Percentiles rank a stretch among this genome's conserved stretches.
Evolutionary conservation across 2,113 vertebrate genomes (phyloP).

Genomic region (Lynx canadensis): DNA sequence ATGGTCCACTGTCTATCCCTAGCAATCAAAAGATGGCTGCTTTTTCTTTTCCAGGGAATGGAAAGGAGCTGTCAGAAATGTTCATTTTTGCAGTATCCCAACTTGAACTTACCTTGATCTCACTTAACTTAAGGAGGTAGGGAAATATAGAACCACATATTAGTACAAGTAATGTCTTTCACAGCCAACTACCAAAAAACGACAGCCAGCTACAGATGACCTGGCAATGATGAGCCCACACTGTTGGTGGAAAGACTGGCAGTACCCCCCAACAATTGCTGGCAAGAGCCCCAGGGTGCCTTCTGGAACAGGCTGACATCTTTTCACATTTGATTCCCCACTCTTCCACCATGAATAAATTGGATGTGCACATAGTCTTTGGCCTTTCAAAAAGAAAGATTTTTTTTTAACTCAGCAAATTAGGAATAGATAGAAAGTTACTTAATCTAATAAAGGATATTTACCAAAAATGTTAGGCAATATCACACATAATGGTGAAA

Average conservation of each 20-base stretch:
- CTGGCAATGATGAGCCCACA: background rate
- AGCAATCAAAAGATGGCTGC: background rate
- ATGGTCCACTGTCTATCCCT: background rate
- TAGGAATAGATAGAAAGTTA: background rate
- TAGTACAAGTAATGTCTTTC: slow-evolving; percentile 4
- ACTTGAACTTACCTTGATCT: slow-evolving; percentile 25
- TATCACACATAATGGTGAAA: background rate
- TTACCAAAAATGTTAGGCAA: background rate
- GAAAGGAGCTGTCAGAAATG: background rate
- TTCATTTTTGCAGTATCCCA: background rate
- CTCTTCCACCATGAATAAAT: background rate
- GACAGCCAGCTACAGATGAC: background rate
- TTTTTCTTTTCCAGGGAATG: background rate
- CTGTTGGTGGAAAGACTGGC: background rate
- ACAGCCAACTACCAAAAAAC: background rate
- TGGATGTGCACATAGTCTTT: background rate
- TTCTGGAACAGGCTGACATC: background rate
- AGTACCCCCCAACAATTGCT: background rate
- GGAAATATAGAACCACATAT: background rate
- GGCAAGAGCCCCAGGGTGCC: background rate
- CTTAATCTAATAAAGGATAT: background rate
- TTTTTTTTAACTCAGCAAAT: background rate
- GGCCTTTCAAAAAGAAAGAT: background rate
- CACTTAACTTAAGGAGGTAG: background rate
- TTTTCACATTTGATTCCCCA: background rate